Percentiles rank a stretch among this genome's conserved stretches.
Evolutionary conservation across 2,797 vertebrate genomes (phyloP).

Genomic region (Danio kyathit): DNA sequence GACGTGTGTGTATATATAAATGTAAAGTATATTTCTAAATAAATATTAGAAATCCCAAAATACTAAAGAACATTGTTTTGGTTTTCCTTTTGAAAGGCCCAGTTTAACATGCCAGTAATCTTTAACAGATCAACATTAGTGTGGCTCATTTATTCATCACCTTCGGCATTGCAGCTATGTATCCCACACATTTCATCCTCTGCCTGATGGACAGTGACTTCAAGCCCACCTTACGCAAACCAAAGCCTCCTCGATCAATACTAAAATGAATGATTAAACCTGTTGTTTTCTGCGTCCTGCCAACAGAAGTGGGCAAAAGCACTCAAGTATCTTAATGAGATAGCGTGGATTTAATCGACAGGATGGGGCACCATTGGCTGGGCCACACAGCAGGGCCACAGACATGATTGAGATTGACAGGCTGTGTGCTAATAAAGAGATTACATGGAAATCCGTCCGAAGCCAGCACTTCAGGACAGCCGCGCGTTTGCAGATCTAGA

Average conservation of each 20-base stretch:
- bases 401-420: conserved; percentile 75
- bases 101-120: not conserved
- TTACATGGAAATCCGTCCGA: conserved; percentile 69
- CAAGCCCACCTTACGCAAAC: not conserved
- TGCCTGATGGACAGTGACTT: not conserved
- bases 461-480: conserved; percentile 60
- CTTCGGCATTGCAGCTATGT: not conserved
- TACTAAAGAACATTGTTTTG: too few relatives aligned
- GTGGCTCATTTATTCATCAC: not conserved
- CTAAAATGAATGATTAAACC: conserved; percentile 18
- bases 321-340: conserved; percentile 68
- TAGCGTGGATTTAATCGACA: conserved; percentile 71
- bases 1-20: too few relatives aligned
- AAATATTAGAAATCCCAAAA: too few relatives aligned
- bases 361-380: conserved; percentile 67
- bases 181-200: not conserved
- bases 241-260: conserved; percentile 4
- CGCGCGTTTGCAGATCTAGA: conserved; percentile 44
- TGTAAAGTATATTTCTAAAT: too few relatives aligned
- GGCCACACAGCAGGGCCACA: conserved; percentile 66
- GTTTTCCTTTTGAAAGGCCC: too few relatives aligned
- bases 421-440: conserved; percentile 77
- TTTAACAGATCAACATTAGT: not conserved
- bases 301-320: not conserved
- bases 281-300: conserved; percentile 4